A percentile compares a stretch with the other conserved stretches of the same genome.
Conservation (phyloP, 1,140 invertebrate genomes). For the Aculops lycopersici region DNA sequence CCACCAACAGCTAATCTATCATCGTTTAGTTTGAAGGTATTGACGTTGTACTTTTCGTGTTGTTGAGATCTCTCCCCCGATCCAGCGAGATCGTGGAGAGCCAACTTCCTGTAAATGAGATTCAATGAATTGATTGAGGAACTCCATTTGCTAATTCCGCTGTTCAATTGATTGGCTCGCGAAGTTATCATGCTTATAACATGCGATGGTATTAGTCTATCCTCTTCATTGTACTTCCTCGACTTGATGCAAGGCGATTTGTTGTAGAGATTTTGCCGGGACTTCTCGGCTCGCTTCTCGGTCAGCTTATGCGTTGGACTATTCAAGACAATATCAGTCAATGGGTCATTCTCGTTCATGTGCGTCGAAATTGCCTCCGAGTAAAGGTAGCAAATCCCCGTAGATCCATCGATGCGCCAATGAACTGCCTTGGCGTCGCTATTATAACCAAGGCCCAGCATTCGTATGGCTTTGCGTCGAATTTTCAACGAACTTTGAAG, state of each 20-base stretch:
- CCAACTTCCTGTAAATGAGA: not conserved
- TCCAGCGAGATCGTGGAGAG: not conserved
- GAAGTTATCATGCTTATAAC: not conserved
- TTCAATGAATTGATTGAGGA: not conserved
- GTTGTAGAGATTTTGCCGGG: not conserved
- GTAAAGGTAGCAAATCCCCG: not conserved
- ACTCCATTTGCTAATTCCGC: not conserved
- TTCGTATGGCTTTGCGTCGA: constrained; percentile 6
- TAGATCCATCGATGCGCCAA: not conserved
- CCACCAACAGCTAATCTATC: constrained; percentile 7
- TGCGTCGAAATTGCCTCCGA: not conserved
- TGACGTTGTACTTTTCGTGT: not conserved
- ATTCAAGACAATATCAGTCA: not conserved
- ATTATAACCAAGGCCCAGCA: constrained; percentile 7
- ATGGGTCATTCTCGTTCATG: not conserved
- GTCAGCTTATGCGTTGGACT: not conserved
- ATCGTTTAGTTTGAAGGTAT: not conserved
- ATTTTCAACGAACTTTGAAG: not conserved
- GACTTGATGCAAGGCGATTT: not conserved
- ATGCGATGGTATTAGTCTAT: not conserved
- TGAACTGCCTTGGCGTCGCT: not conserved
- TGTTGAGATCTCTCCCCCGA: not conserved
- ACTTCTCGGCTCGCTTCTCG: not conserved
- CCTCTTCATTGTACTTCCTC: not conserved
- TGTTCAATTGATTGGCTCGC: not conserved